These are phyloP conservation scores for Micronycteris hirsuta DNA, from an alignment of 2,113 vertebrate genomes.

Conservation along the genomic window DNA sequence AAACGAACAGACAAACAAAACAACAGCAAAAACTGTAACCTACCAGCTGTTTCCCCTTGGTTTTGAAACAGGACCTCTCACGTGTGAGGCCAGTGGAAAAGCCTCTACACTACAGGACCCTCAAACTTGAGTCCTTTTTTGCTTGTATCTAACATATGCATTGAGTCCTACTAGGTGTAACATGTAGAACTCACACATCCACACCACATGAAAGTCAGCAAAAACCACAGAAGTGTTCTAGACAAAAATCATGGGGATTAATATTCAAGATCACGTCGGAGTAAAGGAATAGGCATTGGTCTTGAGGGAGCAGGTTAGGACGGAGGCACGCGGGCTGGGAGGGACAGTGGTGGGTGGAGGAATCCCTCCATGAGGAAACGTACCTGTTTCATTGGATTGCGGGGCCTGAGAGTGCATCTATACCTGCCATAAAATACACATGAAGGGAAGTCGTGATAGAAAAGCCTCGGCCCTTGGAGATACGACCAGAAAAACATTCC, in stretches of 20 bases:
- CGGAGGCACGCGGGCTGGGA: no score
- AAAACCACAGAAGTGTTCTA: neutral
- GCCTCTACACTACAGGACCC: constrained; percentile 84
- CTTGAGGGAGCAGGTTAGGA: neutral
- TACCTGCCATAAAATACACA: no score
- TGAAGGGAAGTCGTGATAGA: no score
- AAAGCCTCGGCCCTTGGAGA: no score
- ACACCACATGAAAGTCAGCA: neutral
- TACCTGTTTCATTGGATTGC: no score
- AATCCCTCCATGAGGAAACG: no score
- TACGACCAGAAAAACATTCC: no score
- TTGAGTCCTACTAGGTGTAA: neutral
- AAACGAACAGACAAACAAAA: rapidly evolving
- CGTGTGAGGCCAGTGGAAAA: constrained; percentile 88
- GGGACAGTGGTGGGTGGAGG: no score
- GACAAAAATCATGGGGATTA: neutral
- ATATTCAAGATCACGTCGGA: neutral
- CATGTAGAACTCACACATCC: neutral
- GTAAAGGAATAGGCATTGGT: neutral
- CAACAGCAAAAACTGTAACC: no score
- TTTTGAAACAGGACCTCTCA: constrained; percentile 89
- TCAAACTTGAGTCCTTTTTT: neutral
- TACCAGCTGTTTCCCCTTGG: constrained; percentile 81
- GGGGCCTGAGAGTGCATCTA: no score
- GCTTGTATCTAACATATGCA: neutral